phyloP scores from a whole-genome alignment of 92 coral and sea anemone genomes.

The Palythoa grandis region DNA sequence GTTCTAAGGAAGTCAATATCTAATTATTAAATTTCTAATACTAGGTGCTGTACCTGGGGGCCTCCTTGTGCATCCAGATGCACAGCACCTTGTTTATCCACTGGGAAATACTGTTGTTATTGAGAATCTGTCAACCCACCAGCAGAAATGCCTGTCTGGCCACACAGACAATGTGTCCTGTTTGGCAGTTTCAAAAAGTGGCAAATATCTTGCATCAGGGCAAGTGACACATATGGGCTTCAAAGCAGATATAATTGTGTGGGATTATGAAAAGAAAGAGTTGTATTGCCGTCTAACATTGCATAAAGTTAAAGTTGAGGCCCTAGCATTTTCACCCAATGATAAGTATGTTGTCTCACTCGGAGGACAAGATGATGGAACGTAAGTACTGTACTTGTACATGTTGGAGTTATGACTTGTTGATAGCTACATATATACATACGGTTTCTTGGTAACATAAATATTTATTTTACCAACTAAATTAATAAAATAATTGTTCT shows the following conservation, averaged over 20 bases:
- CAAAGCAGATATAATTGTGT: constrained; percentile 89
- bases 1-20: no score
- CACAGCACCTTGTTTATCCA: constrained; percentile 91
- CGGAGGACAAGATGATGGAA: constrained; percentile 99
- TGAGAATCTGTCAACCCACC: constrained; percentile 70
- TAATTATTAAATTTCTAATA: neutral
- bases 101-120: constrained; percentile 93
- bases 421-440: neutral
- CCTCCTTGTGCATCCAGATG: constrained; percentile 88
- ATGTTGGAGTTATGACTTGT: no score
- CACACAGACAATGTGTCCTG: constrained; percentile 96
- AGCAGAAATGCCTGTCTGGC: constrained; percentile 79
- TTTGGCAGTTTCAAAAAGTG: constrained; percentile 94
- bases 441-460: neutral
- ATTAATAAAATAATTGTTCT: no score
- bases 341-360: constrained; percentile 94
- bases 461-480: neutral
- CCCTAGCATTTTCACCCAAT: constrained; percentile 96
- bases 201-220: constrained; percentile 91
- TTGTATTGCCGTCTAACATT: constrained; percentile 68
- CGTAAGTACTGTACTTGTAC: constrained; percentile 39
- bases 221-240: constrained; percentile 99
- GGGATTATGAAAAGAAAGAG: constrained; percentile 80
- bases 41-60: constrained; percentile 94
- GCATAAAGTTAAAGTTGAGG: constrained; percentile 97